Percentiles rank a stretch among this genome's conserved stretches.
Conservation (phyloP, 2,113 vertebrate species). For the Ia io region DNA sequence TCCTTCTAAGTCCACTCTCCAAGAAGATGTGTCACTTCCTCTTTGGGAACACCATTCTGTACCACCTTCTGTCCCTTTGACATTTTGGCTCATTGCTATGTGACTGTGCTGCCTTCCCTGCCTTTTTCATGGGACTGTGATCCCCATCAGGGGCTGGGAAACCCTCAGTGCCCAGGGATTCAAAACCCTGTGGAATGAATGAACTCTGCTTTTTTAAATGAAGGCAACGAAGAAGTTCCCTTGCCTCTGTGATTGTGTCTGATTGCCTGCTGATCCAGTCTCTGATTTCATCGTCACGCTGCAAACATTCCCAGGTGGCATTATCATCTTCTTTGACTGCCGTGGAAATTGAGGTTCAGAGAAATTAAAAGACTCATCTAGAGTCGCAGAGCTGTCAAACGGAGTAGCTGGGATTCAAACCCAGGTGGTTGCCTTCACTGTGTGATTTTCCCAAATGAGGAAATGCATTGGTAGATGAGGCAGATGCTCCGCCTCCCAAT, state of each 20-base stretch:
- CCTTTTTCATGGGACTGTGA: background rate
- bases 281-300: background rate
- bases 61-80: background rate
- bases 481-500: background rate
- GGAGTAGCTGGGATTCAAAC: background rate
- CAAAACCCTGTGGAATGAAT: background rate
- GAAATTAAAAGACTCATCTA: background rate
- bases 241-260: background rate
- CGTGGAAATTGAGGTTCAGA: background rate
- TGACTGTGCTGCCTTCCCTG: fast-evolving
- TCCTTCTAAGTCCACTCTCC: background rate
- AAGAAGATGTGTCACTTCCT: background rate
- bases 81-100: background rate
- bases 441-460: background rate
- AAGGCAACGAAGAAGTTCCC: background rate
- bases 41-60: background rate
- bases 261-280: background rate
- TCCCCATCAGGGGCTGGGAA: background rate
- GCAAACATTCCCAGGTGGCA: background rate
- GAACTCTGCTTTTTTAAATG: background rate
- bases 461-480: background rate
- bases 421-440: background rate
- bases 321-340: background rate
- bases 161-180: background rate
- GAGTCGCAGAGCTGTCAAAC: background rate